Evolutionary conservation across 2,888 invertebrate genomes (phyloP).

Genomic region (Lasius fuliginosus): DNA sequence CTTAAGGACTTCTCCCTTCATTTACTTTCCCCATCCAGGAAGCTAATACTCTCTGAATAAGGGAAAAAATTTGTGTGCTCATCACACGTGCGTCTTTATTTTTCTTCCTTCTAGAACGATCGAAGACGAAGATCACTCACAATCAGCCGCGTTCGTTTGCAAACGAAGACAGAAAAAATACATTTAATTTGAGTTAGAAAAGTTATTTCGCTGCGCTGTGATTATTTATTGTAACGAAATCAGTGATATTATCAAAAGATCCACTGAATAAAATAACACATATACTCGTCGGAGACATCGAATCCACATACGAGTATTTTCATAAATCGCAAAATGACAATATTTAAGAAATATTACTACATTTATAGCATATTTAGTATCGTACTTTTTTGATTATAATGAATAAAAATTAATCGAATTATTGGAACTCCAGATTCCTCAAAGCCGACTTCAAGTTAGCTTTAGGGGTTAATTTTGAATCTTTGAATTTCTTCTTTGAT

Average conservation of each 20-base stretch:
- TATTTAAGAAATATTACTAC: neutral
- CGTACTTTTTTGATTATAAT: no score
- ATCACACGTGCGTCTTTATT: neutral
- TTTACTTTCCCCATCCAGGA: neutral
- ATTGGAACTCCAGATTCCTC: no score
- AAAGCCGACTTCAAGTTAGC: no score
- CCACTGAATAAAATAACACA: neutral
- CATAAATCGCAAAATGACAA: neutral
- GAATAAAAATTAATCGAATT: no score
- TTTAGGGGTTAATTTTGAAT: no score
- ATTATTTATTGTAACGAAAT: slow-evolving; percentile 23
- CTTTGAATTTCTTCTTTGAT: no score
- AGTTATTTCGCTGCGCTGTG: neutral
- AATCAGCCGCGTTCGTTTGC: neutral
- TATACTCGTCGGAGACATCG: neutral
- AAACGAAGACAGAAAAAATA: neutral
- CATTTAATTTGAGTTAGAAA: slow-evolving; percentile 12
- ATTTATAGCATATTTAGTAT: neutral
- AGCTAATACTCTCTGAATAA: neutral
- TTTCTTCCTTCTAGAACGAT: neutral
- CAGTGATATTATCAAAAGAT: neutral
- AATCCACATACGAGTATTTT: neutral
- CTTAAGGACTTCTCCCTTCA: neutral
- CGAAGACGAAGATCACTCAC: neutral
- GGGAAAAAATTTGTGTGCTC: slow-evolving; percentile 1